Base-by-base conservation (phyloP, 2,113 vertebrate species). In the Raphicerus campestris region DNA sequence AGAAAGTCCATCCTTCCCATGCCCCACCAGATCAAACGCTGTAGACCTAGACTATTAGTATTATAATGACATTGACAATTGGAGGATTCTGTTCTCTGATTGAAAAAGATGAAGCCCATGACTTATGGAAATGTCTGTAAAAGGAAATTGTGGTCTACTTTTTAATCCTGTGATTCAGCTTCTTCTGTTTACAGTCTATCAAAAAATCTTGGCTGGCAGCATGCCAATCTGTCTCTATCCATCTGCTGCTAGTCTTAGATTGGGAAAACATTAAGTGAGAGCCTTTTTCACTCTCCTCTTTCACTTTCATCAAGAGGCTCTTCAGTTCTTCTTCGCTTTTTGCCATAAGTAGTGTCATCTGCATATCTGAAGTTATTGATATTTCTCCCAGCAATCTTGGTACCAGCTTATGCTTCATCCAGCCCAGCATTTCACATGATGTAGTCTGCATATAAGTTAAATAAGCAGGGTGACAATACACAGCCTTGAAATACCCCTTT, bases 131-230 rank as follows among this genome's bases (percentile, higher is more conserved):
- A 56, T 49, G 26, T 84, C 56, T 91, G 26, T 89, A 63, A 93
- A 93, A 96, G 89, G 81, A 96, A 96, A 96, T 83, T 96, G 28
- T 39, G 60, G 80, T 55, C 60, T 96, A 78, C 5, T 89, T 93
- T 98, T 93, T 60, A 93, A 86, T 92, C 20, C 56, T 90, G 55
- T 95, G 47, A 24, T 87, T 78, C 49, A 88, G n/a, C 13, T 13
- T 89, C 47, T 94, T 87, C 13, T 63, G 53, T 84, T 91, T 95
- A 84, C 58, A 89, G 14, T 84, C 56, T 87, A 83, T 32, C 13
- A 8, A 2, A 73, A 63, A 30, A 92, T 96, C 66, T 81, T 94
- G 24, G 49, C 63, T 88, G 58, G 90, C 35, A 93, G 26, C 26
- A 61, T 22, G 61, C 45, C 70, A 26, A 39, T 81, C 83, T 83